These are phyloP conservation scores for Tachuris rubrigastra DNA, from an alignment of 2,113 vertebrate genomes.

Conservation along the genomic window DNA sequence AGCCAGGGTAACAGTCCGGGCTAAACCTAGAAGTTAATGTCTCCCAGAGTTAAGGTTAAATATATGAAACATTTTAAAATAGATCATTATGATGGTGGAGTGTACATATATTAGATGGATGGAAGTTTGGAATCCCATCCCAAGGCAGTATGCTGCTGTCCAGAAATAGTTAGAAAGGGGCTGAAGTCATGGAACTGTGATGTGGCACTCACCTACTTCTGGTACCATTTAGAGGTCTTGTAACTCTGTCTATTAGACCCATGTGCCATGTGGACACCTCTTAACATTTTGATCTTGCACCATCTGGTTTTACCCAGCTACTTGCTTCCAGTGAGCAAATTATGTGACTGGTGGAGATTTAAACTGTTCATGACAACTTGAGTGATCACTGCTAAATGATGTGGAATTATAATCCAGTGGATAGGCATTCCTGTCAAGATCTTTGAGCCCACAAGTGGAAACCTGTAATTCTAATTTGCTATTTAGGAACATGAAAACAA, in stretches of 20 bases:
- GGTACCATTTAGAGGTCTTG: not conserved
- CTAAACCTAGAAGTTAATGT: not conserved
- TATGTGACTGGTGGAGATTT: not conserved
- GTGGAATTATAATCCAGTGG: not conserved
- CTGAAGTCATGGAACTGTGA: not conserved
- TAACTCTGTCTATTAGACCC: not conserved
- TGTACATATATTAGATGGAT: not conserved
- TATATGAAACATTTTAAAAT: not conserved
- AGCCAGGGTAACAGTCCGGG: not conserved
- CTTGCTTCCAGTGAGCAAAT: not conserved
- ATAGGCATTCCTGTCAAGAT: not conserved
- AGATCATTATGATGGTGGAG: not conserved
- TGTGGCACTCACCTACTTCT: not conserved
- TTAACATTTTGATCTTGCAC: not conserved
- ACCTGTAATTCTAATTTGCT: conserved; percentile 9
- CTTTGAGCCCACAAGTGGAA: not conserved
- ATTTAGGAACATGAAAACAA: not conserved
- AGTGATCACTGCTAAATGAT: not conserved
- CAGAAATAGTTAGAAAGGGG: not conserved
- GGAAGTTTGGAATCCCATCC: not conserved
- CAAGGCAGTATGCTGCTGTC: not conserved
- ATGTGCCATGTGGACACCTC: not conserved
- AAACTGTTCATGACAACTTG: conserved; percentile 6
- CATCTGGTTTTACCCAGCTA: conserved; percentile 11
- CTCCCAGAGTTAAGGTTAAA: not conserved